Base-by-base conservation (phyloP, 2,888 invertebrate genomes). In the Drosophila picticornis region DNA sequence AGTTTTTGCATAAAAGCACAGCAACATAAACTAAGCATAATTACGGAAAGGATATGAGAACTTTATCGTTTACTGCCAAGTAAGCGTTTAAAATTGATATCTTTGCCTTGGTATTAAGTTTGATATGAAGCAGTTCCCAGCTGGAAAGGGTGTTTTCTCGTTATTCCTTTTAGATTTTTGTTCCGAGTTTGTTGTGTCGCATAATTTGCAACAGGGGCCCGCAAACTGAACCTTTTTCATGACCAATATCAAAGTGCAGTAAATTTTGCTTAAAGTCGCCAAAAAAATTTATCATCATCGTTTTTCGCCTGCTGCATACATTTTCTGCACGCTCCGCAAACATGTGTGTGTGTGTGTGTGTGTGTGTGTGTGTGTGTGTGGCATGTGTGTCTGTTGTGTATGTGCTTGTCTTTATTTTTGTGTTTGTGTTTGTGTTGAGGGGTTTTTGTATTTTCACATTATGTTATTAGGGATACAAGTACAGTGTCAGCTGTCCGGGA, bases 261-360 rank as follows among this genome's bases (percentile, higher is more conserved):
- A 85, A 85, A 85, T 90, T 86, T 83, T 88, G 72, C 77, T 84
- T 82, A 85, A 86, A 88, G 72, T 79, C 81, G 75, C 76, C 80
- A 78, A 77, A 86, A 79, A 75, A 38, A 46, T 63, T 60, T 62
- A 51, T 51, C 60, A 61, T 59, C 58, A 52, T 57, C 71, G 64
- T 57, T 32, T 62, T 56, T 60, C 53, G 11, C 29, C 11, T 36
- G 40, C 51, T 61, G 83, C 81, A 88, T 77, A 81, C 77, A 76
- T 81, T 85, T 88, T 43, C 62, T 63, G 55, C 76, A 68, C 34
- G 56, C 53, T 13, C 16, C 10, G 13, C 29, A 60, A 60, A 46
- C n/a, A 13, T 38, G 32, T 19, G 65, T n/a, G 36, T 59, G 22
- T 52, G 6, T 55, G 13, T 16, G 25, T 59, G 38, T 31, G 10